These are phyloP conservation scores for Talpa occidentalis DNA, from an alignment of 2,113 vertebrate species.

Conservation along the genomic window DNA sequence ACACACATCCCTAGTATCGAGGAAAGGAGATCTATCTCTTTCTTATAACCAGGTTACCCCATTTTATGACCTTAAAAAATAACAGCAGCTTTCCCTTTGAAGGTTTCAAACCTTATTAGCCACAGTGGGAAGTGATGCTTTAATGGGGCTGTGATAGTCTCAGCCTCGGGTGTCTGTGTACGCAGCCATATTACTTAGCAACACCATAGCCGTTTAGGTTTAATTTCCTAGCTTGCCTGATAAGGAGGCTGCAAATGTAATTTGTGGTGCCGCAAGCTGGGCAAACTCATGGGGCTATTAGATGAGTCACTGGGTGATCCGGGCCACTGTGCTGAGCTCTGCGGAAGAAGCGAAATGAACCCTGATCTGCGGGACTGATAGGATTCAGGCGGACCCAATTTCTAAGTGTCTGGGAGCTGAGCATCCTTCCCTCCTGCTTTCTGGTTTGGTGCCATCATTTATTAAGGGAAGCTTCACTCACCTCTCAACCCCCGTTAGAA, in stretches of 20 bases:
- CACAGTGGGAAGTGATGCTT: conserved; percentile 53
- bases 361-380: conserved; percentile 69
- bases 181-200: conserved; percentile 72
- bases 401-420: not conserved
- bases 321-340: conserved; percentile 31
- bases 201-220: conserved; percentile 59
- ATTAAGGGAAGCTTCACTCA: conserved; percentile 30
- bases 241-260: conserved; percentile 70
- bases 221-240: conserved; percentile 77
- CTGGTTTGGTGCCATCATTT: conserved; percentile 13
- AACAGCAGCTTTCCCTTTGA: conserved; percentile 63
- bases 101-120: conserved; percentile 47
- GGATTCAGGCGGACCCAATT: not conserved
- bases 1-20: not conserved
- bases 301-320: conserved; percentile 35
- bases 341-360: conserved; percentile 65
- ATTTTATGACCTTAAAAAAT: conserved; percentile 75
- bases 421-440: not conserved
- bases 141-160: conserved; percentile 21
- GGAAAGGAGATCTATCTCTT: conserved; percentile 56
- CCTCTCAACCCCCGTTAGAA: not conserved
- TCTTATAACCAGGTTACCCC: conserved; percentile 68
- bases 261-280: conserved; percentile 6
- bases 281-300: not conserved
- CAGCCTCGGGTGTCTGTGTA: conserved; percentile 62